Evolutionary conservation across 2,797 vertebrate genomes (phyloP), one percentile per base, ranked within the genome.

Genomic region (Protosalanx chinensis): DNA sequence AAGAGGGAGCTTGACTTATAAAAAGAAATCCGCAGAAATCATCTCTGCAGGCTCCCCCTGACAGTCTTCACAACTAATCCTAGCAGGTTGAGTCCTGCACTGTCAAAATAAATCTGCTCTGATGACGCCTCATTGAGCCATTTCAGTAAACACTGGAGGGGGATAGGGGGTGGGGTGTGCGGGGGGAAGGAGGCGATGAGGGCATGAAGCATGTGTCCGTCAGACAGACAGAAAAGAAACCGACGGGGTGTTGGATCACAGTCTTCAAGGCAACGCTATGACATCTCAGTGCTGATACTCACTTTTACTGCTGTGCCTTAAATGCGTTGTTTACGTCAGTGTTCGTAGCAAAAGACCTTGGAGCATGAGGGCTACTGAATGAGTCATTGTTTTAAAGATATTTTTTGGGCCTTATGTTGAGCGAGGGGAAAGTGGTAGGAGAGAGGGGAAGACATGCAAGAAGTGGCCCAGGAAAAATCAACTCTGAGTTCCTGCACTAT

Each of bases 51-150:
- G 68, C 65, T 76, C 35, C 67, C 70, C 67, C 64, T 64, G 60
- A 74, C 75, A 72, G 69, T 74, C 63, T 32, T 84, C 79, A 79
- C 74, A 80, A 61, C 63, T 79, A 71, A 77, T 85, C 76, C 62
- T 76, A 65, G 63, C 75, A 80, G 76, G 80, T 82, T 74, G 68
- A 74, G 71, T 77, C 75, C 70, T 82, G 76, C 72, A 64, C 80
- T 78, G 78, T 87, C 74, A 83, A 80, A 85, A 73, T 66, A 59
- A 64, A 85, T 79, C 58, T 80, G 69, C 71, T 79, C 58, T 72
- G 79, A 81, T 61, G 68, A 72, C 67, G 67, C 75, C 73, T 80
- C 75, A 75, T 60, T 51, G 66, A 75, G 65, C 33, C 29, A 70
- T 80, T 79, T 71, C 64, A 62, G 67, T 72, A 72, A 85, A 79